Base-by-base conservation (phyloP, 2,113 vertebrate genomes). In the Anolis carolinensis region DNA sequence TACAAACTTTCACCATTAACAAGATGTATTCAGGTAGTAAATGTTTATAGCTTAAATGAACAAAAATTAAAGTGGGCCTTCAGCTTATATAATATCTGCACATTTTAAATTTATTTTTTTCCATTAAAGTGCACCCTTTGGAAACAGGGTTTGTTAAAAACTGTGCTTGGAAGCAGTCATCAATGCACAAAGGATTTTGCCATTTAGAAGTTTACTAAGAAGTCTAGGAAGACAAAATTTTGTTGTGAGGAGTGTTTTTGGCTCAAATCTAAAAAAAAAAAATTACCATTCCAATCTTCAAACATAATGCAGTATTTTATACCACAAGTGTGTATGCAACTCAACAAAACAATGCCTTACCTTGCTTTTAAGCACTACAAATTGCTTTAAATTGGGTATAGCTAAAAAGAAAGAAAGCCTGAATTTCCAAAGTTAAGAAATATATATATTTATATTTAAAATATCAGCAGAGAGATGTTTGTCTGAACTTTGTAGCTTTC, bases 391-490 rank as follows among this genome's bases (percentile, higher is more conserved):
- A 79, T 2, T 9, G 91, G 89, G 90, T 87, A 93, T 89, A 93
- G 88, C 89, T 93, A 95, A 94, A 94, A 88, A 95, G 96, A 97
- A 96, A 97, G 96, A 97, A 96, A 97, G 96, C 96, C 97, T 97
- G 96, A 96, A 97, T 97, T 97, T 97, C 95, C 96, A 97, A 96
- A 96, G 95, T 89, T 93, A 94, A 93, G 89, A 94, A 90, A 94
- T 95, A 96, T 91, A 95, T 95, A 95, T 95, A 88, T 95, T 89
- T 89, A 88, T 93, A 75, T 79, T 86, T 91, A 85, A 89, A 92
- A 94, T 77, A 93, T 98, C 95, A 97, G 96, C 95, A 98, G 96
- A 97, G 95, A 96, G 96, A 97, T 94, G 97, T 97, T 88, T 96
- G 96, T 95, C 95, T 96, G 96, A 96, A 95, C 93, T 96, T 96